A percentile compares a stretch with the other conserved stretches of the same genome.
Evolutionary conservation across 2,888 invertebrate genomes (phyloP).

Genomic region (Glaucopsyche alexis): DNA sequence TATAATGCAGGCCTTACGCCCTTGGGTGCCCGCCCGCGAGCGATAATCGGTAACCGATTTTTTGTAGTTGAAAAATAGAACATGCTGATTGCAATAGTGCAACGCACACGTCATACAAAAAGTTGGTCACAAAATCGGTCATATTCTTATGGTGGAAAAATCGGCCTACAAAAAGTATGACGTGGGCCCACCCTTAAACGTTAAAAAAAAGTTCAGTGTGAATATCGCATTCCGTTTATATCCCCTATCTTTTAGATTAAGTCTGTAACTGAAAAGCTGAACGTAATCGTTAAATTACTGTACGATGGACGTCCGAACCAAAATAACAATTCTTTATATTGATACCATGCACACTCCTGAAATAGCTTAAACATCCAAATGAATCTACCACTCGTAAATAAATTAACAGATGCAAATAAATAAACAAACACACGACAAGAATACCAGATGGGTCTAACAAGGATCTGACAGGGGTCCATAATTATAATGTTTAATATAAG

Average conservation of each 20-base stretch:
- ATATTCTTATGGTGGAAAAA: no score
- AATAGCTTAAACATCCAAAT: not conserved
- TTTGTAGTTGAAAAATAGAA: no score
- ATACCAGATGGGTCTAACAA: not conserved
- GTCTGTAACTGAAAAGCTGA: not conserved
- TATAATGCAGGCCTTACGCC: no score
- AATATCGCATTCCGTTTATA: not conserved
- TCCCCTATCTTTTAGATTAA: not conserved
- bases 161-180: no score
- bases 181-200: no score
- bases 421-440: not conserved
- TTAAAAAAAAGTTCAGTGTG: not conserved
- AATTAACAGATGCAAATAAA: constrained; percentile 7
- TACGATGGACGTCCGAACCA: not conserved
- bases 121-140: no score
- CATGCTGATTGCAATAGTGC: no score
- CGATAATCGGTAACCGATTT: no score
- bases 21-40: no score
- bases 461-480: not conserved
- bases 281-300: constrained; percentile 1
- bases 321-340: not conserved
- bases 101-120: no score
- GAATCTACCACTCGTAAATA: not conserved
- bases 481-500: not conserved
- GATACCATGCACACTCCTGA: not conserved